These are phyloP conservation scores for Pristionchus japonicus DNA, from an alignment of 2,888 invertebrate species.

Conservation along the genomic window DNA sequence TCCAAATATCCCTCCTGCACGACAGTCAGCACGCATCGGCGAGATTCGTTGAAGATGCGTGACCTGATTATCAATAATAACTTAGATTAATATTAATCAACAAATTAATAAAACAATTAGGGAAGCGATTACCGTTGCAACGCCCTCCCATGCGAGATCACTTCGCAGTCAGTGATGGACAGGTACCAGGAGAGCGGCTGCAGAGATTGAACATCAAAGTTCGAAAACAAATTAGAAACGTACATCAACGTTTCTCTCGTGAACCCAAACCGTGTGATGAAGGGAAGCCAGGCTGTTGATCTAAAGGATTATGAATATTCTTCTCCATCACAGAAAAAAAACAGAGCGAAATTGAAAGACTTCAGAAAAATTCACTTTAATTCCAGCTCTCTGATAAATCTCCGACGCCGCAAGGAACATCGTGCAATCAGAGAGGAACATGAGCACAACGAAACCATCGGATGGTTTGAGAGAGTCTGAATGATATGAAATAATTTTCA, in stretches of 20 bases:
- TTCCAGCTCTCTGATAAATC: not conserved
- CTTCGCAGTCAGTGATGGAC: not conserved
- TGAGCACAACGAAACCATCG: not conserved
- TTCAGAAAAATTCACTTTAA: not conserved
- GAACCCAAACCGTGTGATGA: conserved; percentile 31
- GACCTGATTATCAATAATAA: not conserved
- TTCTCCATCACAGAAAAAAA: too few relatives aligned
- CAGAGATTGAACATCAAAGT: not conserved
- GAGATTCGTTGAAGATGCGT: not conserved
- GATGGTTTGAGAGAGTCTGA: not conserved
- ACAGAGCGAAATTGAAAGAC: too few relatives aligned
- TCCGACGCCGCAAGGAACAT: not conserved
- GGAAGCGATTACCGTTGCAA: too few relatives aligned
- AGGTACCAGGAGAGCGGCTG: conserved; percentile 10
- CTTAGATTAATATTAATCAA: too few relatives aligned
- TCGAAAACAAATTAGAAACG: not conserved
- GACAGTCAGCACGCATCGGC: not conserved
- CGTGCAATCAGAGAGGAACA: conserved; percentile 2
- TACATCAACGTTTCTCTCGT: not conserved
- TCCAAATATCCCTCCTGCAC: conserved; percentile 14
- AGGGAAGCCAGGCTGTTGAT: not conserved
- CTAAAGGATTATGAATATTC: not conserved
- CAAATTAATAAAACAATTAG: too few relatives aligned
- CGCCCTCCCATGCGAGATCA: not conserved
- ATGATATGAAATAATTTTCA: not conserved